Evolutionary conservation across 2,113 vertebrate genomes (phyloP).

Genomic region (Danionella cerebrum): DNA sequence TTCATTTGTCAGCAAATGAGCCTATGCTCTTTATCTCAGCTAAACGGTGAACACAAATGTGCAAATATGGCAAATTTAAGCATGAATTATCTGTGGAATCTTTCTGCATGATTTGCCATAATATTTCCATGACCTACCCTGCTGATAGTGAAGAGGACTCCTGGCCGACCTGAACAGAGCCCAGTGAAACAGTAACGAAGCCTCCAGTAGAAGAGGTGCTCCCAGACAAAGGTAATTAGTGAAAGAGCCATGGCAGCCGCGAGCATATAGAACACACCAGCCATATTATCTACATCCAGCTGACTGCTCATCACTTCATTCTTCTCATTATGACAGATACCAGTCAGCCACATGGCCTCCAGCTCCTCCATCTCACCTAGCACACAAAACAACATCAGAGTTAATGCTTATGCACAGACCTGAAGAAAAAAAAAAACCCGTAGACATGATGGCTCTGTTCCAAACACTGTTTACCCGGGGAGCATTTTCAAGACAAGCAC

Average conservation of each 20-base stretch:
- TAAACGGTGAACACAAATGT: not conserved
- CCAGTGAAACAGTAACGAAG: conserved; percentile 95
- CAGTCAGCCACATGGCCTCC: conserved; percentile 91
- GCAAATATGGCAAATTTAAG: conserved; percentile 5
- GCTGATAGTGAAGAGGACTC: conserved; percentile 92
- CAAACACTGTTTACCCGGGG: not conserved
- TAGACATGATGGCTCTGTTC: not conserved
- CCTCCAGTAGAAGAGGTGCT: conserved; percentile 97
- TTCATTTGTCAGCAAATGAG: not conserved
- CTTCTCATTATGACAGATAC: conserved; percentile 96
- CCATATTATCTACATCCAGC: conserved; percentile 98
- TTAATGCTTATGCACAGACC: conserved; percentile 33
- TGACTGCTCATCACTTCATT: conserved; percentile 99
- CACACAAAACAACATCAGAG: conserved; percentile 33
- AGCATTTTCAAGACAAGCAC: not conserved
- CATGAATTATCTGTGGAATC: not conserved
- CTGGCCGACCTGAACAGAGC: conserved; percentile 82
- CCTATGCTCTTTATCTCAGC: too few species aligned
- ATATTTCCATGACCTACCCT: conserved; percentile 70
- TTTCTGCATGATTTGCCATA: not conserved
- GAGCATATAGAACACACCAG: conserved; percentile 97
- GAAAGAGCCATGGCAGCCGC: conserved; percentile 93
- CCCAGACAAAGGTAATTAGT: conserved; percentile 92
- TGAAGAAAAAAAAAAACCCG: conserved; percentile 50
- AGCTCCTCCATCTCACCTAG: conserved; percentile 98